phyloP scores from a whole-genome alignment of 2,797 vertebrate genomes.

The Pangasius larnaudii region DNA sequence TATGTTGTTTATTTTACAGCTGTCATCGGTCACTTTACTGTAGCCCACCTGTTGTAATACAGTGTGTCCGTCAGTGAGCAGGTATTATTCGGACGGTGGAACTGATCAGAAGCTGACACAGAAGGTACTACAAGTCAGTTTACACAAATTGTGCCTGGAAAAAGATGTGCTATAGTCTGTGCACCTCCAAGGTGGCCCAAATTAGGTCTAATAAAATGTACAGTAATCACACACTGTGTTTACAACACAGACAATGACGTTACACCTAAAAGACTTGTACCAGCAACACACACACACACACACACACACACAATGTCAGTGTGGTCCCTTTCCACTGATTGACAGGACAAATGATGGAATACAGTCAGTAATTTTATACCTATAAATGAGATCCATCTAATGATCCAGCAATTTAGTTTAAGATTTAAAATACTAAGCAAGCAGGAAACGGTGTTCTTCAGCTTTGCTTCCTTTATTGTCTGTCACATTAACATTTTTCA shows the following conservation, averaged over 20 bases:
- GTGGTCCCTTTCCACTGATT: neutral
- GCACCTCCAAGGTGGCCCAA: neutral
- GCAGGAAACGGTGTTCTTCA: neutral
- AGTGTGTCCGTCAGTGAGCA: too few relatives aligned
- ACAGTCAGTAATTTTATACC: neutral
- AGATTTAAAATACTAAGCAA: neutral
- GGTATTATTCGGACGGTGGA: too few relatives aligned
- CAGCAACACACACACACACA: too few relatives aligned
- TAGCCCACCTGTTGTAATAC: too few relatives aligned
- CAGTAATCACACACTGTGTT: neutral
- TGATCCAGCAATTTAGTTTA: neutral
- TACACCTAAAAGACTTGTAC: neutral
- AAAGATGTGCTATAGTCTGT: neutral
- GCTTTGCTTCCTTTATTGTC: neutral
- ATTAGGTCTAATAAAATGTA: neutral
- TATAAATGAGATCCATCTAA: neutral
- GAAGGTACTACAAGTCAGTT: too few relatives aligned
- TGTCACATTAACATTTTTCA: neutral
- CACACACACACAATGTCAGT: too few relatives aligned
- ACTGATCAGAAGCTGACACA: too few relatives aligned
- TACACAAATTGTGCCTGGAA: neutral
- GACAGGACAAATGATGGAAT: neutral
- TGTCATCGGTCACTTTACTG: too few relatives aligned
- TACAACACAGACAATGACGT: neutral
- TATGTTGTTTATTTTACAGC: too few relatives aligned